Evolutionary conservation across 2,888 invertebrate species (phyloP).

Genomic region (Ectropis crepuscularia): DNA sequence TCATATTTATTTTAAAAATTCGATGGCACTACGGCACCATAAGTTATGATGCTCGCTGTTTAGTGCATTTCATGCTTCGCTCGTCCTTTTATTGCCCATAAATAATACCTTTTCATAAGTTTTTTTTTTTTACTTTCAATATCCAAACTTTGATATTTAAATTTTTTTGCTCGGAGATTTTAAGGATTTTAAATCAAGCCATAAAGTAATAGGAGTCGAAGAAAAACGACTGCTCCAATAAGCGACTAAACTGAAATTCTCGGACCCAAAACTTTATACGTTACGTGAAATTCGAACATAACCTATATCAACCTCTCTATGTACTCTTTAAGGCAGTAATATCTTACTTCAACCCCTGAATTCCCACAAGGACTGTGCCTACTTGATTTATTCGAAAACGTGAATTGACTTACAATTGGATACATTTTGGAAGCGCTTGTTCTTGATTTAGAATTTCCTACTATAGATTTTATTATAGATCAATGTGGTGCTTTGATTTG

Average conservation of each 20-base stretch:
- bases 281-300: slow-evolving; percentile 21
- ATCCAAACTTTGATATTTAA: too few species aligned
- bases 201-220: too few species aligned
- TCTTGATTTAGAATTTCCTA: slow-evolving; percentile 29
- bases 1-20: too few species aligned
- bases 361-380: slow-evolving; percentile 37
- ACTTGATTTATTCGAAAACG: slow-evolving; percentile 47
- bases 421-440: slow-evolving; percentile 34
- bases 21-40: too few species aligned
- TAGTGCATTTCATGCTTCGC: too few species aligned
- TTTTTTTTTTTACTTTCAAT: too few species aligned
- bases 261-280: slow-evolving; percentile 20
- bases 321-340: slow-evolving; percentile 37
- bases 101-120: too few species aligned
- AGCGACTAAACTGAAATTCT: slow-evolving; percentile 9
- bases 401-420: slow-evolving; percentile 39
- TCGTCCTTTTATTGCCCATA: too few species aligned
- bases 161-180: too few species aligned
- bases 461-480: slow-evolving; percentile 17
- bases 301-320: slow-evolving; percentile 29
- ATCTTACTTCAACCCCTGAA: slow-evolving; percentile 38
- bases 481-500: background rate
- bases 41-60: too few species aligned
- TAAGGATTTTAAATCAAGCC: too few species aligned
- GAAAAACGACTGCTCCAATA: slow-evolving; percentile 8